Evolutionary conservation across 2,888 invertebrate species (phyloP), one percentile per base, ranked within the genome.

Genomic region (Bibio marci): DNA sequence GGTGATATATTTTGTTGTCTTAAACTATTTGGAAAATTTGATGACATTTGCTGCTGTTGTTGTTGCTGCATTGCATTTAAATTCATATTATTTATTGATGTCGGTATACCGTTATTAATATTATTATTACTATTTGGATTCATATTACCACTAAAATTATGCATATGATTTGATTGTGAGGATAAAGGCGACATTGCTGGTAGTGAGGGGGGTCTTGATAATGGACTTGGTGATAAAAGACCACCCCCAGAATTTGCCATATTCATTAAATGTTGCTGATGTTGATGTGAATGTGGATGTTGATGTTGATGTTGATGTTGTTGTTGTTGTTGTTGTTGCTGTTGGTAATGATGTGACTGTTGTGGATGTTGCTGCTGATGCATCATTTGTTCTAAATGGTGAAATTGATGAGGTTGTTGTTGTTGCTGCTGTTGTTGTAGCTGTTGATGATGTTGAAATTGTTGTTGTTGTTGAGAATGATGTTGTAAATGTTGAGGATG

Each of bases 311-410:
- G 54, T 31, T 52, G 52, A 17, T 53, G 50, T 13, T 52, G 49
- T 25, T 50, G 49, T 14, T 50, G 52, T 25, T 52, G 55, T 11
- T 52, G 52, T 18, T 55, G 53, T 18, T 50, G 52, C 26, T 54
- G 55, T 14, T n/a, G n/a, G n/a, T n/a, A n/a, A 22, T 22, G 22
- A 22, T 53, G 55, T 12, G 57, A 53, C 11, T 4, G 22, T 22
- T 51, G 47, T 14, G 54, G 53, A 15, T 56, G 55, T 11, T 53
- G 53, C n/a, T 55, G 53, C 17, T 58, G 54, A 32, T 56, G 55
- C 6, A 54, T 50, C 31, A 60, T 61, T 13, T 59, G 57, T 5
- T 61, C 59, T 28, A 62, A 58, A 38, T 62, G 55, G 35, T 53
- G 52, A 3, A 51, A 51, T 15, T 52, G 52, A 35, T 53, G 52